A percentile compares a stretch with the other conserved stretches of the same genome.
phyloP scores from a whole-genome alignment of 1,140 invertebrate species.

The Phymorhynchus buccinoides region DNA sequence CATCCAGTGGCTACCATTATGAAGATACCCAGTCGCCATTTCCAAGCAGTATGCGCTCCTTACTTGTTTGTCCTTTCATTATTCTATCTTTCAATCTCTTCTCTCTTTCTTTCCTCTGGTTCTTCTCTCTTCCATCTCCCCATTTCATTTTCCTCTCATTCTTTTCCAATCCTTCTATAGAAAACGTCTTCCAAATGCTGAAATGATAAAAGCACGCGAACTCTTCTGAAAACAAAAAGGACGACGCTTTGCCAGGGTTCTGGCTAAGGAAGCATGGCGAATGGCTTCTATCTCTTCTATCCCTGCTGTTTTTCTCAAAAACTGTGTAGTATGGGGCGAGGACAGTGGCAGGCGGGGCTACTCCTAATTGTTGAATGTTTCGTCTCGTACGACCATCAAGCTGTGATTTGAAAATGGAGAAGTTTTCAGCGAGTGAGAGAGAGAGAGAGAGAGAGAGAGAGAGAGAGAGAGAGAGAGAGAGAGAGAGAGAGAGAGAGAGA shows the following conservation, averaged over 20 bases:
- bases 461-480: too few relatives aligned
- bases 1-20: neutral
- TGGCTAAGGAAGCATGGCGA: neutral
- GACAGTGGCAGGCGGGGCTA: neutral
- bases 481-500: neutral
- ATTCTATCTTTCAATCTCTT: neutral
- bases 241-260: neutral
- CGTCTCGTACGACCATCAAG: neutral
- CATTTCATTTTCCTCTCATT: too few relatives aligned
- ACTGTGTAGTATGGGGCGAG: neutral
- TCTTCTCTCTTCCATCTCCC: too few relatives aligned
- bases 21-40: neutral
- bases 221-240: neutral
- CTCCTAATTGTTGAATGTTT: slow-evolving; percentile 2
- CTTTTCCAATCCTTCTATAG: neutral
- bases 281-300: neutral
- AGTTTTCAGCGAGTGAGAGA: neutral
- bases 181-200: neutral
- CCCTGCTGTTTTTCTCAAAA: neutral
- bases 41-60: too few relatives aligned
- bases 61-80: too few relatives aligned
- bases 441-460: too few relatives aligned
- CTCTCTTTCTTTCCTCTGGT: neutral
- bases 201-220: neutral
- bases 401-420: neutral